Conservation (phyloP, 2,113 vertebrate genomes). For the Microtus pennsylvanicus region DNA sequence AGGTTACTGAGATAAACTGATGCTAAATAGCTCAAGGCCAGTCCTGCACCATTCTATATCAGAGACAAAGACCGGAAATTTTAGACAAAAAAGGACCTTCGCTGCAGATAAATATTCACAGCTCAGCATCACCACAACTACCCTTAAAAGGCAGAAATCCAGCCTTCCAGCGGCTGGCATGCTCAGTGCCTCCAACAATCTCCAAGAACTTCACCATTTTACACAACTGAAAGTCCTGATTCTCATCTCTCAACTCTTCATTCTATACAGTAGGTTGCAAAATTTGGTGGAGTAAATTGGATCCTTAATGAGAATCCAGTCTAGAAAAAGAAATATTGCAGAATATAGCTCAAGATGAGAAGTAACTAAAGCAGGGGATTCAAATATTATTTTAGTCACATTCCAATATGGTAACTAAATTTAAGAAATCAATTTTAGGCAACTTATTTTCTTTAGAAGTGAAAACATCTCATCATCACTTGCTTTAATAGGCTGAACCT, state of each 20-base stretch:
- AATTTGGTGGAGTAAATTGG: not conserved
- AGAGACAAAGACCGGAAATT: not conserved
- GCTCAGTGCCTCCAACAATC: not conserved
- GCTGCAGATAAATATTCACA: not conserved
- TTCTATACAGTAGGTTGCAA: not conserved
- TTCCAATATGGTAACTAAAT: not conserved
- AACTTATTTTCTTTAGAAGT: conserved; percentile 1
- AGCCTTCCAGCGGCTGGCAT: too few relatives aligned
- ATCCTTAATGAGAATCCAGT: conserved; percentile 12
- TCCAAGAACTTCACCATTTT: not conserved
- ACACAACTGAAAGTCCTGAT: not conserved
- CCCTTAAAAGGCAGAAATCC: not conserved
- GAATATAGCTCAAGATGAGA: not conserved
- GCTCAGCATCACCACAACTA: not conserved
- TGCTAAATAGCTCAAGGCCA: not conserved
- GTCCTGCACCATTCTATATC: not conserved
- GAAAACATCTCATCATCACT: not conserved
- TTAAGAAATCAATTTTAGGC: not conserved
- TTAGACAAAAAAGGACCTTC: not conserved
- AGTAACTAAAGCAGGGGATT: not conserved
- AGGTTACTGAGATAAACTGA: not conserved
- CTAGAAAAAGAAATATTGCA: not conserved
- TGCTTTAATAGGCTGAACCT: not conserved
- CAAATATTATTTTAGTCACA: not conserved
- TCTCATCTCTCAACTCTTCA: not conserved